Percentiles rank a stretch among this genome's conserved stretches.
Evolutionary conservation across 2,113 vertebrate genomes (phyloP).

Genomic region (Synodontis membranacea): DNA sequence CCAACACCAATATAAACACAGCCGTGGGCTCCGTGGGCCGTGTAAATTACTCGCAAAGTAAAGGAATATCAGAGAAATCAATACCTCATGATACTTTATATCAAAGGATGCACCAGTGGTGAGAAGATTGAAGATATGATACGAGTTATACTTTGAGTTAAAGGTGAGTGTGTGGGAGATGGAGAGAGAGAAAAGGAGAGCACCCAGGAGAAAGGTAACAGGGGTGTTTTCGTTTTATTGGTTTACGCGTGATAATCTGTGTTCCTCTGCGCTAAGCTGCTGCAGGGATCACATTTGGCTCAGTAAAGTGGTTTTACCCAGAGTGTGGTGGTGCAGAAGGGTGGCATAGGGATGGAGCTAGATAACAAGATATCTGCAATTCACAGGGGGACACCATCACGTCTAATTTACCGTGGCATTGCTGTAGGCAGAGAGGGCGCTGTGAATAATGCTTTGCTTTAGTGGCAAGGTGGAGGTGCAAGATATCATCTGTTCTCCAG

Average conservation of each 20-base stretch:
- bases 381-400: slow-evolving; percentile 42
- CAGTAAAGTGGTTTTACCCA: slow-evolving; percentile 42
- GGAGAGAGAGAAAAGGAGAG: neutral
- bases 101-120: slow-evolving; percentile 6
- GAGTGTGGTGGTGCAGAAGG: slow-evolving; percentile 21
- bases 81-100: slow-evolving; percentile 30
- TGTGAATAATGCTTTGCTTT: slow-evolving; percentile 35
- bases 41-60: slow-evolving; percentile 26
- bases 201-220: slow-evolving; percentile 14
- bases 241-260: slow-evolving; percentile 45
- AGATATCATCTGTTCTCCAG: neutral
- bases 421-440: neutral
- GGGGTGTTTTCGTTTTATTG: slow-evolving; percentile 33
- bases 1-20: slow-evolving; percentile 16
- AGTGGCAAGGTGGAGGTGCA: neutral
- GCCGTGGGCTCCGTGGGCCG: neutral
- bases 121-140: slow-evolving; percentile 18
- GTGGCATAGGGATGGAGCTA: slow-evolving; percentile 26
- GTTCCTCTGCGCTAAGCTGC: slow-evolving; percentile 41
- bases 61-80: slow-evolving; percentile 34
- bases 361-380: slow-evolving; percentile 52
- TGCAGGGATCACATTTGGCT: slow-evolving; percentile 33
- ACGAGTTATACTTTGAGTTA: slow-evolving; percentile 6
- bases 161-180: neutral
- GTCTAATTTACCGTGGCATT: slow-evolving; percentile 32